Evolutionary conservation across 2,797 vertebrate species (phyloP).

Genomic region (Phyllotis vaccarum): DNA sequence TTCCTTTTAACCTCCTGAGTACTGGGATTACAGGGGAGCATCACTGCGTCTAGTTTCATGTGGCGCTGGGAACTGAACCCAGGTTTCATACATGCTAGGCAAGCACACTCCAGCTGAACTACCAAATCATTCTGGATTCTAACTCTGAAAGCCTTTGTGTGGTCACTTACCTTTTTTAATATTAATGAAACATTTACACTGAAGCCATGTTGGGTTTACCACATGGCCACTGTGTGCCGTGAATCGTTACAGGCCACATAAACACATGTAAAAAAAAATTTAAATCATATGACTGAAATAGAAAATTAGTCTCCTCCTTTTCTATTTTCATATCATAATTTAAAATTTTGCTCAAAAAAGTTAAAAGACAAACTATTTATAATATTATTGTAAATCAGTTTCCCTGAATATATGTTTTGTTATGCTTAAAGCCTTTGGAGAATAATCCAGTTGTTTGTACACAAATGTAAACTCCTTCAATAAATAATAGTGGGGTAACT

Average conservation of each 20-base stretch:
- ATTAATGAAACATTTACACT: constrained; percentile 37
- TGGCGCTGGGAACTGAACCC: background rate
- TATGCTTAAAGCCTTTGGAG: background rate
- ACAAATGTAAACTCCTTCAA: constrained; percentile 6
- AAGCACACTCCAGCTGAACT: background rate
- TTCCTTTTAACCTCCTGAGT: no score
- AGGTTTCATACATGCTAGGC: background rate
- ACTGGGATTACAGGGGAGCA: no score
- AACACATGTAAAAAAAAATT: background rate
- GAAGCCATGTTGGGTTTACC: no score
- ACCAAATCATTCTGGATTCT: background rate
- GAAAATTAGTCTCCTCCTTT: background rate
- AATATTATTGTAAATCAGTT: constrained; percentile 44
- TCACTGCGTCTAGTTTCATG: background rate
- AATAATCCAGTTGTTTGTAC: background rate
- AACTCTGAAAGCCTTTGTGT: constrained; percentile 42
- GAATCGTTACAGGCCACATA: no score
- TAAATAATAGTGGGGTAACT: background rate
- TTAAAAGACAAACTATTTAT: background rate
- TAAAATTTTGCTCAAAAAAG: background rate
- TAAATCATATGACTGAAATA: background rate
- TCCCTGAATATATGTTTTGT: background rate
- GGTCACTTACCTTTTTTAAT: background rate
- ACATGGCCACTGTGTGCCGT: no score
- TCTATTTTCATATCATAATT: background rate